These are phyloP conservation scores for Orientallactaga bullata DNA, from an alignment of 2,113 vertebrate genomes.

Conservation along the genomic window DNA sequence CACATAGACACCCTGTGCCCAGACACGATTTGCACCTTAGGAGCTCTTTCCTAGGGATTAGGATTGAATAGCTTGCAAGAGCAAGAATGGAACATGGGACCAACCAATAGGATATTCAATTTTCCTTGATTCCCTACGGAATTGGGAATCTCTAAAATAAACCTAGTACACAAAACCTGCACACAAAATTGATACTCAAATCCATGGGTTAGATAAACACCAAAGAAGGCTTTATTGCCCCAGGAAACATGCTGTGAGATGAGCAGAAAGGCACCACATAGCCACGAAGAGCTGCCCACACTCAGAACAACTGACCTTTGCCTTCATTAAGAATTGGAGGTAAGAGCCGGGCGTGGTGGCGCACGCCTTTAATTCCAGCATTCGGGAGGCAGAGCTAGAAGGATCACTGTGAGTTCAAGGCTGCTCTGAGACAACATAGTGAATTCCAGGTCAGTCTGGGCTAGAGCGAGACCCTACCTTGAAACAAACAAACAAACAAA, in stretches of 20 bases:
- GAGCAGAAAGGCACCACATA: too few relatives aligned
- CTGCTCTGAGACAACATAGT: too few relatives aligned
- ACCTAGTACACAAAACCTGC: background rate
- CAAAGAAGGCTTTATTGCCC: too few relatives aligned
- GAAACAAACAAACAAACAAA: too few relatives aligned
- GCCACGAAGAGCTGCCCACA: fast-evolving
- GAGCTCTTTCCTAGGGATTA: background rate
- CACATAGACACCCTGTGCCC: background rate
- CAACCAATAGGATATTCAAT: background rate
- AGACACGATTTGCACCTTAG: background rate
- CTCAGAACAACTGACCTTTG: too few relatives aligned
- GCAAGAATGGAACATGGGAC: background rate
- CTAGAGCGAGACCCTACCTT: too few relatives aligned
- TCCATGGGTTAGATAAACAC: background rate
- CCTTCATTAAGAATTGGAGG: too few relatives aligned
- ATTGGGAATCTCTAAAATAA: background rate
- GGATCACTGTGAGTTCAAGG: too few relatives aligned
- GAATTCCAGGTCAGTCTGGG: too few relatives aligned
- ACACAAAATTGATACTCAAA: background rate
- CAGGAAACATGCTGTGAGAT: fast-evolving
- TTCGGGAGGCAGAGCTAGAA: too few relatives aligned
- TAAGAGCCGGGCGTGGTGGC: too few relatives aligned
- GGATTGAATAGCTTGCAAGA: background rate
- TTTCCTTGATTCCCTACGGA: background rate
- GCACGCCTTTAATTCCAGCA: too few relatives aligned